These are phyloP conservation scores for Sminthurinus aureus DNA, from an alignment of 2,888 invertebrate species.

Conservation along the genomic window DNA sequence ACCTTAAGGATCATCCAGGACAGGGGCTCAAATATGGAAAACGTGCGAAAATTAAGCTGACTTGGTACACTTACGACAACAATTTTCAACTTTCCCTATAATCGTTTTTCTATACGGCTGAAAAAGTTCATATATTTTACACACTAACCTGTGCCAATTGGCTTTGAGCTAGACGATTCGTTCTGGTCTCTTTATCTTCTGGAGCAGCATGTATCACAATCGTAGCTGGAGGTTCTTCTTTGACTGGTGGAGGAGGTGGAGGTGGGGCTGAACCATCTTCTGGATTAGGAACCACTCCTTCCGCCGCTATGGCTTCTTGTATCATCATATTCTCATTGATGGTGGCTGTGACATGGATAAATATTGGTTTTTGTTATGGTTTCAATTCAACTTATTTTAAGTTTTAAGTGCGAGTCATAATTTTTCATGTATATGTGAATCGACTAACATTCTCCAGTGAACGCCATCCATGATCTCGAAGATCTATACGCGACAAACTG, in stretches of 20 bases:
- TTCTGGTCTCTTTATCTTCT: constrained; percentile 46
- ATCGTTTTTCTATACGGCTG: too few species aligned
- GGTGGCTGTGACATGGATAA: too few species aligned
- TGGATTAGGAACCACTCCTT: neutral
- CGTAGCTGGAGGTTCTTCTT: neutral
- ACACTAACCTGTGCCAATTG: constrained; percentile 67
- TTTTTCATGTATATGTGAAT: too few species aligned
- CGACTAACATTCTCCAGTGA: constrained; percentile 13
- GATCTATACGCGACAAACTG: constrained; percentile 67
- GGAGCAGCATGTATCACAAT: neutral
- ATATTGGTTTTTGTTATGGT: constrained; percentile 50
- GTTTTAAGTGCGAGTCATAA: too few species aligned
- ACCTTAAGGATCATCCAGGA: too few species aligned
- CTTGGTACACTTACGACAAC: too few species aligned
- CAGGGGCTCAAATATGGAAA: too few species aligned
- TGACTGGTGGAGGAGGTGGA: neutral
- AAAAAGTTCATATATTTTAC: too few species aligned
- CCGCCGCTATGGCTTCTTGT: neutral
- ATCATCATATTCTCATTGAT: constrained; percentile 48
- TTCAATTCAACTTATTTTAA: too few species aligned
- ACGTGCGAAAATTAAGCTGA: too few species aligned
- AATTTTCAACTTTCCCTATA: too few species aligned
- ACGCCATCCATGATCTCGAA: constrained; percentile 49
- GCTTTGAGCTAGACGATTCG: constrained; percentile 50
- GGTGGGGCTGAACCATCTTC: neutral